These are phyloP conservation scores for Apus apus DNA, from an alignment of 2,113 vertebrate species.

Conservation along the genomic window DNA sequence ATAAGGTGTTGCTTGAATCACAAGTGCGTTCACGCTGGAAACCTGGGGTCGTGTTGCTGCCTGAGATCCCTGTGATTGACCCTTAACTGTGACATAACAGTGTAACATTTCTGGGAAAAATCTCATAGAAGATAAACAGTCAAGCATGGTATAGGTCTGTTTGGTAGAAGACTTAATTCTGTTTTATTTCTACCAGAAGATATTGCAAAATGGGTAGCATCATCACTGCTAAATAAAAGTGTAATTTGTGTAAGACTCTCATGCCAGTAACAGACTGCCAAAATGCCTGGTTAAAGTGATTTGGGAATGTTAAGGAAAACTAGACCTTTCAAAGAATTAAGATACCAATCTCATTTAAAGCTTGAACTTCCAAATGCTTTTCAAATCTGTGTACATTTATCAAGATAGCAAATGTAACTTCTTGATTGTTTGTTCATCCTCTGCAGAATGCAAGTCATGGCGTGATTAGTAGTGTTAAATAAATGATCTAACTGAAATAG, in stretches of 20 bases:
- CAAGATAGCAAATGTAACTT: background rate
- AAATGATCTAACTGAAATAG: background rate
- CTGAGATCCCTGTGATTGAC: background rate
- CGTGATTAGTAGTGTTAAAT: background rate
- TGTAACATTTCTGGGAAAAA: background rate
- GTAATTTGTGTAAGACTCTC: background rate
- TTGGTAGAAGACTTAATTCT: background rate
- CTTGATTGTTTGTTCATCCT: background rate
- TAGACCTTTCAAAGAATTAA: background rate
- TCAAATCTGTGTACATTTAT: background rate
- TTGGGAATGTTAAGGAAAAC: background rate
- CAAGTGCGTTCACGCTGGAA: background rate
- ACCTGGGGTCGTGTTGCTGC: rapidly evolving
- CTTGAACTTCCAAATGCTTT: background rate
- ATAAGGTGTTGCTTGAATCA: background rate
- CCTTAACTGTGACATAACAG: background rate
- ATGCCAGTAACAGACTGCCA: background rate
- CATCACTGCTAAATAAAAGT: too few relatives aligned
- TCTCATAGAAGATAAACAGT: background rate
- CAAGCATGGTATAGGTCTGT: background rate
- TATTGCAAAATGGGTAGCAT: background rate
- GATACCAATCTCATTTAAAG: background rate
- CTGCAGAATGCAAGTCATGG: background rate
- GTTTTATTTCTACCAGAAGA: background rate
- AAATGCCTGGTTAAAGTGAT: background rate